Evolutionary conservation across 1,140 invertebrate genomes (phyloP), one percentile per base, ranked within the genome.

Genomic region (Melitaea cinxia): DNA sequence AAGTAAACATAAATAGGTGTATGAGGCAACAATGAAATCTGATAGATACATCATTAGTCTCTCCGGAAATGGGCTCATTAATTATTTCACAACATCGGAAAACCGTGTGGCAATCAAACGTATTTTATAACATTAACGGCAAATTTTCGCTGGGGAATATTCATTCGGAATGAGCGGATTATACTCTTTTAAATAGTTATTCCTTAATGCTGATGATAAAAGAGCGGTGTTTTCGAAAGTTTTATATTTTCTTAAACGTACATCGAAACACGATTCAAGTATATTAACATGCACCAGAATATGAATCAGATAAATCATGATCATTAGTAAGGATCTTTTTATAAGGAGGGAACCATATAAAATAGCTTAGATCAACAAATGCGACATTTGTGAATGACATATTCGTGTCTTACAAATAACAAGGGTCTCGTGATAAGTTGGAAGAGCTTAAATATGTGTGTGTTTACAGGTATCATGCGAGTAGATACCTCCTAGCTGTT

Each of bases 11-110:
- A 5, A 14, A 37, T n/a, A 37, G 35, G 35, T 37, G n/a, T 37
- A 4, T 1, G 35, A 14, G 35, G 5, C 35, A n/a, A 37, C 35
- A n/a, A n/a, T 37, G 35, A 37, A 12, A 37, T 37, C n/a, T 37
- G 35, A 37, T 37, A 37, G 35, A 37, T 37, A 37, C 12, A 12
- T 37, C 45, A 47, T 47, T 21, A 47, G 21, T 47, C 17, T 47
- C 14, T 21, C 45, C 17, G 21, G 21, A 47, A 24, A 19, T 47
- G 45, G 21, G 45, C 21, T 19, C 45, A 47, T 47, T 47, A 47
- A 47, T 47, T 47, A 47, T 47, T 47, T 47, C 45, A 47, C 12
- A 47, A 47, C 21, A 47, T 17, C 17, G 45, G 21, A 47, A 47
- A 9, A 17, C 45, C 17, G 21, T 9, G 17, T 19, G 45, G 21